These are phyloP conservation scores for Raphicerus campestris DNA, from an alignment of 2,113 vertebrate genomes.

Conservation along the genomic window DNA sequence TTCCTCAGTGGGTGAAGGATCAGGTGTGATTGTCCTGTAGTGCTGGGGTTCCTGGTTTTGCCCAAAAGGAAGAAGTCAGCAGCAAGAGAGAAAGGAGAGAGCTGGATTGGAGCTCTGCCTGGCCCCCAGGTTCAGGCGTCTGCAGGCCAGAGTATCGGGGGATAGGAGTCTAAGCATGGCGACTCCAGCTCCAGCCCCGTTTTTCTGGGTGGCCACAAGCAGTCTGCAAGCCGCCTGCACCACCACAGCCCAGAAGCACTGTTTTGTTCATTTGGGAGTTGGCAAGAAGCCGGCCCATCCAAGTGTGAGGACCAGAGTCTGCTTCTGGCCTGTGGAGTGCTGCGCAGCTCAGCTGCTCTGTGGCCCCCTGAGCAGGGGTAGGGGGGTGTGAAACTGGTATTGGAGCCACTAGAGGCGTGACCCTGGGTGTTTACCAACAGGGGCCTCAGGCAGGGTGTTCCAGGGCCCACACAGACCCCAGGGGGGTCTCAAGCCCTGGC, in stretches of 20 bases:
- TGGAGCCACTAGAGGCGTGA: background rate
- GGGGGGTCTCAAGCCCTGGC: background rate
- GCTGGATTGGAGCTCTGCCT: background rate
- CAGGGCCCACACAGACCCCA: background rate
- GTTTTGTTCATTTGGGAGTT: constrained; percentile 21
- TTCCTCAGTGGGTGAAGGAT: background rate
- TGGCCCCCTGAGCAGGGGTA: background rate
- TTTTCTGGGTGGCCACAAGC: background rate
- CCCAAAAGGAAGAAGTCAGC: background rate
- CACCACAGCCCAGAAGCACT: background rate
- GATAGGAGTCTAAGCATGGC: background rate
- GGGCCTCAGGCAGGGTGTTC: background rate
- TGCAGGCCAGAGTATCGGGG: background rate
- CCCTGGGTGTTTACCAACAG: constrained; percentile 2
- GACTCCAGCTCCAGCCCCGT: background rate
- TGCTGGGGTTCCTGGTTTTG: background rate
- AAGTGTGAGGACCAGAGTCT: background rate
- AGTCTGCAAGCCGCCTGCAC: background rate
- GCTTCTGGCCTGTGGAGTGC: background rate
- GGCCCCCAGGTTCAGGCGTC: background rate
- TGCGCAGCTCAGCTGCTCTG: background rate
- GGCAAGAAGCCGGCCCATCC: background rate
- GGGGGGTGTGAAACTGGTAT: background rate
- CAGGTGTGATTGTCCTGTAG: background rate
- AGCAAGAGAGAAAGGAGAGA: background rate